A percentile compares a stretch with the other conserved stretches of the same genome.
Evolutionary conservation across 2,888 invertebrate species (phyloP).

Genomic region (Orthosia incerta): DNA sequence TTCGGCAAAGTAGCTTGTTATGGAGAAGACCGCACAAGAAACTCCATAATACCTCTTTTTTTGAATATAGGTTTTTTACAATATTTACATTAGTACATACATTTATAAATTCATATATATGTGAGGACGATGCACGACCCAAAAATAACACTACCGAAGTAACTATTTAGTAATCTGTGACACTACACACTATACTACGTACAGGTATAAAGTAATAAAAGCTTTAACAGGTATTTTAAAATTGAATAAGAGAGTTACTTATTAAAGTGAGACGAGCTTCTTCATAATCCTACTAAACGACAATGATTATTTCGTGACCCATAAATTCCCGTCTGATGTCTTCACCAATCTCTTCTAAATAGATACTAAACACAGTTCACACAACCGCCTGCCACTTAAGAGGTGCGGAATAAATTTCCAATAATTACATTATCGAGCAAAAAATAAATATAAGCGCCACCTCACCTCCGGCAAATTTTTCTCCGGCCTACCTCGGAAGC

Average conservation of each 20-base stretch:
- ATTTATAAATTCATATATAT: too few species aligned
- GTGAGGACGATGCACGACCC: too few species aligned
- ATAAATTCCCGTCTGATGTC: slow-evolving; percentile 2
- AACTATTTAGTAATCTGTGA: too few species aligned
- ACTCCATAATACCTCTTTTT: too few species aligned
- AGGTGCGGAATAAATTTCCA: slow-evolving; percentile 88
- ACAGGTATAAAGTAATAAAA: too few species aligned
- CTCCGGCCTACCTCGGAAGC: slow-evolving; percentile 85
- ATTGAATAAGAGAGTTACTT: not conserved
- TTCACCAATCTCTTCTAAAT: slow-evolving; percentile 28
- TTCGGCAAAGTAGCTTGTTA: too few species aligned
- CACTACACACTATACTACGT: too few species aligned
- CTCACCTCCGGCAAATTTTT: slow-evolving; percentile 85
- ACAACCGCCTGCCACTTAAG: slow-evolving; percentile 71
- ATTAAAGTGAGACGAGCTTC: not conserved
- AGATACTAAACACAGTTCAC: slow-evolving; percentile 64
- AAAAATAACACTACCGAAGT: too few species aligned
- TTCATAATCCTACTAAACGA: not conserved
- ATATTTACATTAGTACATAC: too few species aligned
- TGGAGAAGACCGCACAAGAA: too few species aligned
- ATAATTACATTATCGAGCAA: slow-evolving; percentile 90
- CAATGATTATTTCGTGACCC: not conserved
- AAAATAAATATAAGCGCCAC: slow-evolving; percentile 77
- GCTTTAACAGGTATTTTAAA: too few species aligned
- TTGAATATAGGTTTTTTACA: too few species aligned